These are phyloP conservation scores for Zosterops pallidus DNA, from an alignment of 2,113 vertebrate species.

Conservation along the genomic window DNA sequence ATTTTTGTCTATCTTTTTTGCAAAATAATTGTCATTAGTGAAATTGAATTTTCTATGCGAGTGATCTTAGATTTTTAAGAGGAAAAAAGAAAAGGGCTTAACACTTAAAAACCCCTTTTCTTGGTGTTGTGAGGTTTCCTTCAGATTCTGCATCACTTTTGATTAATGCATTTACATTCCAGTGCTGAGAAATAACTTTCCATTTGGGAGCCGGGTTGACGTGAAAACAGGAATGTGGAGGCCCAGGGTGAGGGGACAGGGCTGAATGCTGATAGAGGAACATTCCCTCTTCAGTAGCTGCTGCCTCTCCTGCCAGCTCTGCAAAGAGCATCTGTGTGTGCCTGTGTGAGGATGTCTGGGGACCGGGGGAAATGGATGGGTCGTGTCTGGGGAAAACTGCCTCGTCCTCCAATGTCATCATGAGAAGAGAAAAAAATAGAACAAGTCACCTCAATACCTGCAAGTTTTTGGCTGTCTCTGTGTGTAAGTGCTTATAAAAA, in stretches of 20 bases:
- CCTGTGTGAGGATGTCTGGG: not conserved
- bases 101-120: not conserved
- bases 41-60: not conserved
- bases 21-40: not conserved
- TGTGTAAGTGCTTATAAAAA: not conserved
- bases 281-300: slow-evolving; percentile 24
- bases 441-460: not conserved
- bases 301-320: not conserved
- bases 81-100: not conserved
- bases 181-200: slow-evolving; percentile 75
- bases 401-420: not conserved
- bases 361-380: not conserved
- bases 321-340: not conserved
- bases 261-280: slow-evolving; percentile 55
- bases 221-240: slow-evolving; percentile 74
- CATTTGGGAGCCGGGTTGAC: slow-evolving; percentile 70
- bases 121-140: not conserved
- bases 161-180: slow-evolving; percentile 74
- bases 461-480: not conserved
- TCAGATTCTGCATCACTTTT: slow-evolving; percentile 37
- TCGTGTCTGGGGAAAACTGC: not conserved
- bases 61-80: not conserved
- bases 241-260: slow-evolving; percentile 62
- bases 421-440: not conserved
- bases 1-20: not conserved